Base-by-base conservation (phyloP, 2,113 vertebrate genomes). In the Cyprinus carpio region DNA sequence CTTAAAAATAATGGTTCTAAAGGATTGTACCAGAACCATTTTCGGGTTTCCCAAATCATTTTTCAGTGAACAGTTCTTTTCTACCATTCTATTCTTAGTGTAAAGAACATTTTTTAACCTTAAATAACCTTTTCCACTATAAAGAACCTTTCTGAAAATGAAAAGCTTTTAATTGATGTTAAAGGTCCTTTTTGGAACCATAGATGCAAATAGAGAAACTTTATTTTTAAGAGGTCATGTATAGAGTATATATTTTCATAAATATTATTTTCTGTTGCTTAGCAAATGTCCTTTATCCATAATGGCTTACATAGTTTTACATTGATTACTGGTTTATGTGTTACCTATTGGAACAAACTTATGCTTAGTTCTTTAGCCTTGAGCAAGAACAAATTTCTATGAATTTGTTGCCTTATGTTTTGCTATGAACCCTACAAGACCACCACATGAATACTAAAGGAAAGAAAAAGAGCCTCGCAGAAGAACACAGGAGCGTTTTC, bases 291-390 rank as follows among this genome's bases (percentile, higher is more conserved):
- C 72, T 86, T 91, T 90, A 90, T 90, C 90, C 89, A 91, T 88
- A 88, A 88, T 86, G 79, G 87, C 89, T 85, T 89, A 82, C 92
- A 92, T 88, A 91, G 86, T 91, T 90, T 82, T 87, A 83, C 91
- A 91, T 89, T 89, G 86, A 90, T 88, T 83, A 86, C 86, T 84
- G 92, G 92, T 93, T 94, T 93, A 94, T 94, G 93, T 86, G 90
- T 94, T 89, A 94, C 92, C 87, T 40, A 94, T 94, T 94, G 91
- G 82, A 87, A 90, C 91, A 90, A 89, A 89, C 89, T 89, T 90
- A 91, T 78, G 91, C 89, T 93, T 92, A 94, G 79, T 77, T 90
- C 46, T 88, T 18, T 90, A 79, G 88, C 87, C 92, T 92, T 89
- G 87, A 92, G 92, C 92, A 90, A 94, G 92, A 93, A 80, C 34